phyloP scores from a whole-genome alignment of 2,113 vertebrate genomes.

The Stegastes partitus region DNA sequence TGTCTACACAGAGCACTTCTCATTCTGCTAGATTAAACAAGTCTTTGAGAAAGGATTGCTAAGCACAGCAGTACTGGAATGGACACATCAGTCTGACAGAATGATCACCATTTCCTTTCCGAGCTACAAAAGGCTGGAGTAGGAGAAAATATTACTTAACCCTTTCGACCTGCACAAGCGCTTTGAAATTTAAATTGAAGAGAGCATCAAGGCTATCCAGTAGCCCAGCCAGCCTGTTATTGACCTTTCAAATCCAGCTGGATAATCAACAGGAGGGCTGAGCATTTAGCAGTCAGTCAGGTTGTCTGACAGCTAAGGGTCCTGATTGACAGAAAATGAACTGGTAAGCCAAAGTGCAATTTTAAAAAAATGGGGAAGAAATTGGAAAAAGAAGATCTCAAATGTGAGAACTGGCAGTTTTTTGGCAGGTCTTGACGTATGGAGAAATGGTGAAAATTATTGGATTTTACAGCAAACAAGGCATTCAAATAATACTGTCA shows the following conservation, averaged over 20 bases:
- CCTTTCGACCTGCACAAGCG: constrained; percentile 29
- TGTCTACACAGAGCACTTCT: background rate
- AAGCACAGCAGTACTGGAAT: background rate
- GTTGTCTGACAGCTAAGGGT: background rate
- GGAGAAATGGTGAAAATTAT: background rate
- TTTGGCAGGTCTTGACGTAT: background rate
- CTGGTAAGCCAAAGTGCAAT: too few species aligned
- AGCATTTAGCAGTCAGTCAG: constrained; percentile 22
- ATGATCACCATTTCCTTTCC: background rate
- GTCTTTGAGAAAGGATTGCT: background rate
- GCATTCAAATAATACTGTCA: background rate
- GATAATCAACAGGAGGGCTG: constrained; percentile 36
- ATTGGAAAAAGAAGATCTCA: background rate
- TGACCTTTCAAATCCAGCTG: constrained; percentile 43
- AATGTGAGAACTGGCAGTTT: background rate
- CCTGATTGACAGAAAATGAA: background rate
- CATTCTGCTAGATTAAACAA: background rate
- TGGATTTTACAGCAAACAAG: background rate
- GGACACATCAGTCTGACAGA: constrained; percentile 18
- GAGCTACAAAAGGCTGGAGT: constrained; percentile 10
- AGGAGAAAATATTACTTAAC: constrained; percentile 48
- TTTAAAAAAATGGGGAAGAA: background rate
- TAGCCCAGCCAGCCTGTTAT: constrained; percentile 20
- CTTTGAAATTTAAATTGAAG: constrained; percentile 48
- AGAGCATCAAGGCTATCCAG: constrained; percentile 11